These are phyloP conservation scores for Eulithis testata DNA, from an alignment of 2,888 invertebrate species.

Conservation along the genomic window DNA sequence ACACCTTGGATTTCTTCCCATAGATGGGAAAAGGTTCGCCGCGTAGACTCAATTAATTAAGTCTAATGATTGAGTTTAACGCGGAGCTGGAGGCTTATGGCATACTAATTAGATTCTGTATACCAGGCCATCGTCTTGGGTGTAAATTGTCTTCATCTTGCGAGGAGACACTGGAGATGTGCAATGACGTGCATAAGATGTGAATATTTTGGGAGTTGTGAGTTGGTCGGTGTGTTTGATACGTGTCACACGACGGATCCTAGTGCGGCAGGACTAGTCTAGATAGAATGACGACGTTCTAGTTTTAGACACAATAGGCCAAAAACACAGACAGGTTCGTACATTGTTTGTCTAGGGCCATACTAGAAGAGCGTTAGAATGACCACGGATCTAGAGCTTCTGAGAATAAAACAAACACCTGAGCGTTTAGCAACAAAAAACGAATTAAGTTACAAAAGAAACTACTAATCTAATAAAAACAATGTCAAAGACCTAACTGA, in stretches of 20 bases:
- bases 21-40: slow-evolving; percentile 11
- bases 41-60: slow-evolving; percentile 18
- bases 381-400: too few species aligned
- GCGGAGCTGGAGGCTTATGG: slow-evolving; percentile 5
- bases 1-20: slow-evolving; percentile 27
- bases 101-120: slow-evolving; percentile 13
- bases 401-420: not conserved
- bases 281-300: too few species aligned
- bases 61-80: slow-evolving; percentile 2
- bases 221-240: too few species aligned
- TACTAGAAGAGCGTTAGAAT: too few species aligned
- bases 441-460: not conserved
- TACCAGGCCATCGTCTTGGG: not conserved
- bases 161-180: too few species aligned
- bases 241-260: too few species aligned
- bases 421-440: not conserved
- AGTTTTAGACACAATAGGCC: too few species aligned
- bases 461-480: slow-evolving; percentile 18
- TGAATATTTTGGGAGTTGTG: too few species aligned
- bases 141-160: not conserved
- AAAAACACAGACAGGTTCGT: too few species aligned
- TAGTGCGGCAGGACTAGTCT: too few species aligned
- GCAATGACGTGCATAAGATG: too few species aligned
- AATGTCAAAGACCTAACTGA: slow-evolving; percentile 13
- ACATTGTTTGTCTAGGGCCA: too few species aligned